A percentile compares a stretch with the other conserved stretches of the same genome.
phyloP scores from a whole-genome alignment of 2,113 vertebrate genomes.

The Chionodraco myersi region DNA sequence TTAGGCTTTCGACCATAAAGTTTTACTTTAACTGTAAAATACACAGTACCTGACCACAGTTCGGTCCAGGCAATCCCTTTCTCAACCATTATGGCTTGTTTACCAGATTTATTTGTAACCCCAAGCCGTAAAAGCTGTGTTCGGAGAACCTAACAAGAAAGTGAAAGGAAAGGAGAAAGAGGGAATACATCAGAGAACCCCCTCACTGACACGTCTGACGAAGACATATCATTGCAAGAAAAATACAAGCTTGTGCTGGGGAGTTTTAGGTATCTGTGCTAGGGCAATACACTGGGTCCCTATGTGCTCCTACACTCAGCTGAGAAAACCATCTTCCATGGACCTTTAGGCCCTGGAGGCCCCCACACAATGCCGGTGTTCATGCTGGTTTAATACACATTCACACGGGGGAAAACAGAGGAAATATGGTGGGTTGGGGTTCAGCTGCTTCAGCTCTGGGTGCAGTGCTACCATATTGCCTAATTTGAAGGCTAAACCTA shows the following conservation, averaged over 20 bases:
- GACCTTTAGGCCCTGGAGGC: constrained; percentile 18
- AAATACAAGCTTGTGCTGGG: constrained; percentile 37
- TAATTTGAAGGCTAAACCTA: constrained; percentile 10
- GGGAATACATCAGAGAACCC: constrained; percentile 2
- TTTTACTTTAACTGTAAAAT: constrained; percentile 46
- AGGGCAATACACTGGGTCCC: constrained; percentile 33
- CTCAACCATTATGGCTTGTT: constrained; percentile 27
- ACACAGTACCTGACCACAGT: constrained; percentile 50
- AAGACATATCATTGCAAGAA: constrained; percentile 48
- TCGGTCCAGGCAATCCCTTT: constrained; percentile 36
- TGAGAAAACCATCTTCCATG: constrained; percentile 54
- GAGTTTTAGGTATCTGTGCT: constrained; percentile 26
- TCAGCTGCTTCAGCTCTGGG: constrained; percentile 38
- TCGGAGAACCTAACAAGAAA: constrained; percentile 30
- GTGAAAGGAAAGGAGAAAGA: constrained; percentile 9
- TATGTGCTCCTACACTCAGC: constrained; percentile 42
- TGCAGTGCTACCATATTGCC: constrained; percentile 4
- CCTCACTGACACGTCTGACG: constrained; percentile 15
- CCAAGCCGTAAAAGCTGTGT: constrained; percentile 6
- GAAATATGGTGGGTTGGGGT: constrained; percentile 45
- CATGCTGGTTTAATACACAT: constrained; percentile 63
- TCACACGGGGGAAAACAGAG: constrained; percentile 51
- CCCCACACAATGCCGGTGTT: constrained; percentile 68
- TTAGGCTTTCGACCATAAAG: constrained; percentile 2
- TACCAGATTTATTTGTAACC: constrained; percentile 34